These are phyloP conservation scores for Blastobasis adustella DNA, from an alignment of 2,888 invertebrate genomes.

Conservation along the genomic window DNA sequence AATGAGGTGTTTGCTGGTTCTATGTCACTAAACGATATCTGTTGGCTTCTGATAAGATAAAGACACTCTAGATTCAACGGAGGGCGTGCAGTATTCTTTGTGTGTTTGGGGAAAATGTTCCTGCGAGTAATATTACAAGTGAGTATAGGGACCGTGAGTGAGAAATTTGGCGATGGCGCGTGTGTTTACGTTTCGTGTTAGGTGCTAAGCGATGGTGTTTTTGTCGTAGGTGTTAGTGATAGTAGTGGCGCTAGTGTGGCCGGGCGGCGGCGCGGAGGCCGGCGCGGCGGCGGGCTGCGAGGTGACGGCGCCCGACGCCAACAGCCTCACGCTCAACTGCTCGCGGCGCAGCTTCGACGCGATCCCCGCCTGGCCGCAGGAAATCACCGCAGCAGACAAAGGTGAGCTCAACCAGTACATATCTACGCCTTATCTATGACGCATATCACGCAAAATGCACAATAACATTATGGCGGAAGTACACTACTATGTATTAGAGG, in stretches of 20 bases:
- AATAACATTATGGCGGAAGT: too few relatives aligned
- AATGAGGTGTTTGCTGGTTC: slow-evolving; percentile 52
- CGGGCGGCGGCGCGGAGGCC: slow-evolving; percentile 33
- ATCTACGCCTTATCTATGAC: neutral
- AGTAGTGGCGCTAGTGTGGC: slow-evolving; percentile 51
- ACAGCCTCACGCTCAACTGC: slow-evolving; percentile 55
- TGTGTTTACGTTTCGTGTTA: slow-evolving; percentile 24
- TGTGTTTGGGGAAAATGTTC: slow-evolving; percentile 57
- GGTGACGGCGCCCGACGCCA: slow-evolving; percentile 42
- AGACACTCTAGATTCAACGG: slow-evolving; percentile 42
- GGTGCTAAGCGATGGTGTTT: slow-evolving; percentile 42
- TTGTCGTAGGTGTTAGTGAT: slow-evolving; percentile 68
- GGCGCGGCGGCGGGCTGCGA: slow-evolving; percentile 41
- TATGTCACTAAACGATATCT: slow-evolving; percentile 53
- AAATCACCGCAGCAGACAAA: slow-evolving; percentile 45
- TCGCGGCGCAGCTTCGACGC: slow-evolving; percentile 47
- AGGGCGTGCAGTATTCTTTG: slow-evolving; percentile 52
- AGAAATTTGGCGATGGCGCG: slow-evolving; percentile 18
- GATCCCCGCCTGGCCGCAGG: slow-evolving; percentile 53
- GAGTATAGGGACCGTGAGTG: slow-evolving; percentile 14
- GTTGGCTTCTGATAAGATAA: slow-evolving; percentile 61
- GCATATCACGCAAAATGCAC: neutral
- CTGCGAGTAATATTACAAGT: slow-evolving; percentile 14
- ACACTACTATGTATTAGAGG: too few relatives aligned
- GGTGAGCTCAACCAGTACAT: slow-evolving; percentile 30